Evolutionary conservation across 2,888 invertebrate genomes (phyloP).

Genomic region (Geophilus truncorum): DNA sequence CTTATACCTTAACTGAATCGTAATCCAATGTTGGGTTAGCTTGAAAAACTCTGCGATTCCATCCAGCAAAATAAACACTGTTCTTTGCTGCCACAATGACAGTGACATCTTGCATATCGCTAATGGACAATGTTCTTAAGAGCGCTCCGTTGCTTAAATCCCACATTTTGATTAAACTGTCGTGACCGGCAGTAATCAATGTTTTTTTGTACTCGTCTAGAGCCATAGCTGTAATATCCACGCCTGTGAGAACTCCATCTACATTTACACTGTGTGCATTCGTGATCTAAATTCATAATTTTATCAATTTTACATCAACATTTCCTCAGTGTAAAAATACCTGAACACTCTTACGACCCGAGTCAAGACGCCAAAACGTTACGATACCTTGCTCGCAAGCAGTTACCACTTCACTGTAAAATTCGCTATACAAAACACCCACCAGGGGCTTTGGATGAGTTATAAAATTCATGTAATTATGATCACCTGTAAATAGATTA

Average conservation of each 20-base stretch:
- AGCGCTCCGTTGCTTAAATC: background rate
- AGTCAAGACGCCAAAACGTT: background rate
- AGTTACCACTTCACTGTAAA: background rate
- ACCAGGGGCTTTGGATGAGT: slow-evolving; percentile 14
- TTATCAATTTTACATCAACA: no score
- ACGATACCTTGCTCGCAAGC: background rate
- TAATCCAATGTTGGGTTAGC: background rate
- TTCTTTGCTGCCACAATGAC: background rate
- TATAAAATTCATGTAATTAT: background rate
- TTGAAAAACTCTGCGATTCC: background rate
- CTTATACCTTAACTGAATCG: background rate
- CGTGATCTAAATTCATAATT: background rate
- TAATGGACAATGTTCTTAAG: background rate
- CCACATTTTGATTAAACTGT: slow-evolving; percentile 18
- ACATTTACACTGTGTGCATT: background rate
- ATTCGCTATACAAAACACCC: background rate
- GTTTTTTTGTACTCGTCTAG: background rate
- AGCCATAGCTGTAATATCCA: slow-evolving; percentile 22
- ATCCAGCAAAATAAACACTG: background rate
- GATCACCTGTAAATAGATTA: background rate
- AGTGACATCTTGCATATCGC: background rate
- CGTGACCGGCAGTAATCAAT: background rate
- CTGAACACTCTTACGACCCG: background rate
- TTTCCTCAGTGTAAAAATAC: background rate
- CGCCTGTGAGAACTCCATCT: background rate